Conservation (phyloP, 1,140 invertebrate species). For the Panulirus ornatus region DNA sequence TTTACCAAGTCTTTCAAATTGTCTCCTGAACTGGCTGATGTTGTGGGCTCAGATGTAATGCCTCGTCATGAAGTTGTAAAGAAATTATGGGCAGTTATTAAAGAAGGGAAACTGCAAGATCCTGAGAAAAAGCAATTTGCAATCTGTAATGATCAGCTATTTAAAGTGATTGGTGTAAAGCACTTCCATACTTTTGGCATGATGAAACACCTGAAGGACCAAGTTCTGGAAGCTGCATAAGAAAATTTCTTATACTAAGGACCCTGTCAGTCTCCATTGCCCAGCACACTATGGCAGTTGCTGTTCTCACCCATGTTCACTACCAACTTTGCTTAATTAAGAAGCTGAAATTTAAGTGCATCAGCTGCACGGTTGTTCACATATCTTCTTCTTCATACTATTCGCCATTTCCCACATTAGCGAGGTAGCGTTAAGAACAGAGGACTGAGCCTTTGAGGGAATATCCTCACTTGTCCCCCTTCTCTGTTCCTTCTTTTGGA, state of each 20-base stretch:
- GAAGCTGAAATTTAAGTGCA: no score
- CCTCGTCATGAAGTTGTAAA: constrained; percentile 95
- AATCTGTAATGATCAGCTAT: constrained; percentile 93
- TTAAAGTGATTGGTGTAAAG: constrained; percentile 92
- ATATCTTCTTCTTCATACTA: no score
- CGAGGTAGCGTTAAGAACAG: no score
- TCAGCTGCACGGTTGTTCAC: no score
- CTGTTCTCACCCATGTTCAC: constrained; percentile 17
- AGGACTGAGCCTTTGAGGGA: no score
- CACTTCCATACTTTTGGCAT: constrained; percentile 95
- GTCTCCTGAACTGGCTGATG: constrained; percentile 89
- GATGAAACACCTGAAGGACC: constrained; percentile 96
- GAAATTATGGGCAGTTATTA: constrained; percentile 94
- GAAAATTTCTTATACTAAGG: neutral
- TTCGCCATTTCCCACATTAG: no score
- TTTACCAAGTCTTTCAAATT: constrained; percentile 90
- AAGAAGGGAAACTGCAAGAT: constrained; percentile 92
- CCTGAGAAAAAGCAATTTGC: constrained; percentile 96
- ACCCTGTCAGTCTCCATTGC: constrained; percentile 37
- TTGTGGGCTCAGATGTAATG: constrained; percentile 91
- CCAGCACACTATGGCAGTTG: constrained; percentile 32
- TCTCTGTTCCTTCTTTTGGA: no score
- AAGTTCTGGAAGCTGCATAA: constrained; percentile 85
- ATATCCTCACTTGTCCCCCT: no score
- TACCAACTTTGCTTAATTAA: constrained; percentile 39